Base-by-base conservation (phyloP, 2,888 invertebrate genomes). In the Epirrhoe tristata region DNA sequence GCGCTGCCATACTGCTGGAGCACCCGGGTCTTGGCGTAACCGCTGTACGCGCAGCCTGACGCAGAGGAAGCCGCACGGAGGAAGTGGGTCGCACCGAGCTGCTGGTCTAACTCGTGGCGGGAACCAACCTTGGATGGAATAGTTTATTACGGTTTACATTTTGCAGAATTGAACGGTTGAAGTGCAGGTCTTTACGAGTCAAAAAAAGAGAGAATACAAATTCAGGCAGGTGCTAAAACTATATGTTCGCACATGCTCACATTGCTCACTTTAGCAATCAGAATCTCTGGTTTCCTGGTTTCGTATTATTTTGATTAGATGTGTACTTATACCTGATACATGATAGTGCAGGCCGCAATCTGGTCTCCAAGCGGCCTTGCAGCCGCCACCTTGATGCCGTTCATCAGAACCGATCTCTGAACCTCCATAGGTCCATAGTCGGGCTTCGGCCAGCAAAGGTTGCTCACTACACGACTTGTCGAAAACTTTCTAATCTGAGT, bases 1-100 rank as follows among this genome's bases (percentile, higher is more conserved):
- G 92, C 95, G 32, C 95, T 96, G 32, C 98, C 98, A 58, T 95
- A 86, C 83, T 98, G 97, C 82, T 97, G 97, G 36, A 98, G 87
- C 46, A 73, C 74, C 58, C 98, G 95, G 16, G 95, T 95, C 77
- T 98, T 96, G 24, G 95, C 95, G 88, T 97, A 98, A 7, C 93
- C 92, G 6, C 94, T 90, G 8, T 95, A 94, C 24, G 95, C 94
- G 71, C 94, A 93, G 4, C 97, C 97, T 12, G 96, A 95, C 52
- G 96, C 88, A 5, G 96, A 95, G n/a, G 97, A 96, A 53, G 95
- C 94, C 58, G 96, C 94, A 60, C 99, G 95, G 24, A 99, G 83
- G 76, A 96, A 92, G 89, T 99, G 98, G 1, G 95, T 92, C 0
- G 95, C 94, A 17, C 99, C 99, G 67, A 95, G 90, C 65, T 95